Evolutionary conservation across 2,113 vertebrate species (phyloP).

Genomic region (Phylloscopus whistleri): DNA sequence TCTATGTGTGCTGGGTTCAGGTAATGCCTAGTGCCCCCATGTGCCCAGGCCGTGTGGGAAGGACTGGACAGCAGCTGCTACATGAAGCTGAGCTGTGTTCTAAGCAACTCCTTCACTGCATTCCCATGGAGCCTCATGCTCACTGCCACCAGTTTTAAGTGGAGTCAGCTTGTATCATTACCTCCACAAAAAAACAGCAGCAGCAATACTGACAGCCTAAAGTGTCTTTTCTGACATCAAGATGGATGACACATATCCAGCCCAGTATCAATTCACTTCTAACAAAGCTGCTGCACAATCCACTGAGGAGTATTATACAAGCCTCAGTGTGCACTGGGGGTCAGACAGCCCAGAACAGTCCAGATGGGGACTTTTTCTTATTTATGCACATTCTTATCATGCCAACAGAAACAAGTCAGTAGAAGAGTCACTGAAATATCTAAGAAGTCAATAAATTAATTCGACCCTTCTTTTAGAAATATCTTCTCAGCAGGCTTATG

Average conservation of each 20-base stretch:
- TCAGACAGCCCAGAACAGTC: neutral
- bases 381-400: neutral
- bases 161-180: neutral
- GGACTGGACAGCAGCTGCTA: accelerated
- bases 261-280: neutral
- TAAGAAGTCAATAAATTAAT: neutral
- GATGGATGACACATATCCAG: neutral
- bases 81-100: accelerated
- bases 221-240: neutral
- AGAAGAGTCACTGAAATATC: neutral
- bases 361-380: neutral
- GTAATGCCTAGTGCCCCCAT: neutral
- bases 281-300: neutral
- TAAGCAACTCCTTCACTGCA: neutral
- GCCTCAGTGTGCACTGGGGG: neutral
- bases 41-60: neutral
- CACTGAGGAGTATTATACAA: neutral
- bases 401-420: neutral
- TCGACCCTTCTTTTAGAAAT: neutral
- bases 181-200: neutral
- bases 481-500: neutral
- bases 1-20: neutral
- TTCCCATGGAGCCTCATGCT: neutral
- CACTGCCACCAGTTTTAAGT: neutral
- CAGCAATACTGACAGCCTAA: neutral